Evolutionary conservation across 1,140 invertebrate species (phyloP), one percentile per base, ranked within the genome.

Genomic region (Acromyrmex echinatior): DNA sequence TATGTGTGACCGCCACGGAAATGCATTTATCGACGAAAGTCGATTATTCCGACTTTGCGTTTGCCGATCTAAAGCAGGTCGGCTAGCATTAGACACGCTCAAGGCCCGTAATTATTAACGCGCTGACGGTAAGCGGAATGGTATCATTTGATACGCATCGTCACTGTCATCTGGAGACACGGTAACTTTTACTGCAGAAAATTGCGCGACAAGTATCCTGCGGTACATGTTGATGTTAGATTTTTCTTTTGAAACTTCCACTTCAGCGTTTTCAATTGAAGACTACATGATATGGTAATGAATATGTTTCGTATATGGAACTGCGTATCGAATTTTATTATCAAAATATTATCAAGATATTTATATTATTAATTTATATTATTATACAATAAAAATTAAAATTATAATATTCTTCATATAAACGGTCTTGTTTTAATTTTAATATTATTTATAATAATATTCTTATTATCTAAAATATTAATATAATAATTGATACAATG

Each of bases 1-100:
- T 25, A 25, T 25, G 25, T 25, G 25, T 1, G 60, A 39, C n/a
- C 49, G 31, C 28, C 53, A 14, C 60, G 28, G 73, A 85, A 78
- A 78, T 49, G 45, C 62, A 25, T 56, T 79, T 86, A 79, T 86
- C 31, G 73, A 78, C 58, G 74, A 86, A 86, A 86, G 74, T 86
- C 45, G 60, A 65, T 66, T 74, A 74, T 84, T 82, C 39, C n/a
- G 68, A 62, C 18, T 82, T 62, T 39, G 49, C 60, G 45, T 53
- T 85, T 53, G 28, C 49, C 60, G 6, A 56, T 66, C 16, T 79
- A 53, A 79, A 86, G 74, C 82, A 86, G 35, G 16, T 74, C 80
- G 25, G 51, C 28, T 21, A 16, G 51, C 73, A 68, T 78, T 77
- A 86, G 73, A 78, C 25, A 86, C 74, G 49, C 60, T 9, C 49